A percentile compares a stretch with the other conserved stretches of the same genome.
Conservation (phyloP, 2,113 vertebrate genomes). For the Brachyhypopomus gauderio region DNA sequence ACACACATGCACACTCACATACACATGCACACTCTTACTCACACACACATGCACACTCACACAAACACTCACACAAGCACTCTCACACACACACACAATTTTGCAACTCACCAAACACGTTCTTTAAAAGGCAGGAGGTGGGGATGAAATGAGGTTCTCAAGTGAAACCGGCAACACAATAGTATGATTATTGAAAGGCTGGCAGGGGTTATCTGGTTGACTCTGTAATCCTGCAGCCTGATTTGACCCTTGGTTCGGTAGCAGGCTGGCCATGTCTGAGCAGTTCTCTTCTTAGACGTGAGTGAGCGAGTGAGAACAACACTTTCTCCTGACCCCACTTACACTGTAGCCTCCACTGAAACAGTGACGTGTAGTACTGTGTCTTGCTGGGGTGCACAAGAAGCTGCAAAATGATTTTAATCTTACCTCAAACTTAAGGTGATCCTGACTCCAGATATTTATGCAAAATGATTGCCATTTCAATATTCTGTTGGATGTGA, state of each 20-base stretch:
- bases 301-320: constrained; percentile 38
- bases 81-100: background rate
- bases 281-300: constrained; percentile 27
- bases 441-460: no score
- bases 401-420: background rate
- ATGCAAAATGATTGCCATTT: no score
- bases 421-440: background rate
- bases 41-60: background rate
- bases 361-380: background rate
- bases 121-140: constrained; percentile 7
- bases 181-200: constrained; percentile 27
- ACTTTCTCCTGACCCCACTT: constrained; percentile 2
- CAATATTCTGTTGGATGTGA: no score
- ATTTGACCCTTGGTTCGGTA: constrained; percentile 31
- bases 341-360: background rate
- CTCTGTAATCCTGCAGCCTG: constrained; percentile 36
- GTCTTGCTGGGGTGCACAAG: no score
- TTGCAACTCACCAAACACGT: background rate
- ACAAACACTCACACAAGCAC: background rate
- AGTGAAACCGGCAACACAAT: constrained; percentile 14
- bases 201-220: constrained; percentile 29
- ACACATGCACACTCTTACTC: no score
- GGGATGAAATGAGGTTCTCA: constrained; percentile 21
- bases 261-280: constrained; percentile 17
- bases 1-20: constrained; percentile 6